Base-by-base conservation (phyloP, 2,888 invertebrate species). In the Pyrocoelia pectoralis region DNA sequence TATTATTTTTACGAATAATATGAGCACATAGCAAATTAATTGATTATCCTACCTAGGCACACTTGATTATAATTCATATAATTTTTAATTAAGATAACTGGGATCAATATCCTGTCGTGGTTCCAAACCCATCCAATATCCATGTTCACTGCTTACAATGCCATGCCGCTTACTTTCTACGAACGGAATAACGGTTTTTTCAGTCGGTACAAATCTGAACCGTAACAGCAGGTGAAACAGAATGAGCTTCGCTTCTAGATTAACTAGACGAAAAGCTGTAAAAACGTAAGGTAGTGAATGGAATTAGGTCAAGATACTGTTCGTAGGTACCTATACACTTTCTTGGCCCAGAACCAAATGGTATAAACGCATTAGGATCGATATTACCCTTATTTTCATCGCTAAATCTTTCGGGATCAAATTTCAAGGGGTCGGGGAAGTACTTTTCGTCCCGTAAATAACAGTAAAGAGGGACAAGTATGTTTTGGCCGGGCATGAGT, bases 391-490 rank as follows among this genome's bases (percentile, higher is more conserved):
- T 85, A 66, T 83, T 84, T 12, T 85, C 84, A 0, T 81, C 80
- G 68, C 82, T 80, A 71, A 87, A 87, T 57, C 87, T 77, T 65
- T 85, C 85, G 0, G 84, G 84, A 43, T 79, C 79, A 68, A 85
- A 85, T 50, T 79, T 77, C 0, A 83, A 73, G 0, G 87, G 87
- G 19, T 87, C 80, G 0, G 84, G 84, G 69, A 84, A 87, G 67
- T 82, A 79, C n/a, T 84, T 77, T 0, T 84, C 81, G 71, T 87
- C 86, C 76, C 82, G 83, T 55, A 87, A 86, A 2, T 87, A 72
- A 0, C 82, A 85, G 55, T 81, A 81, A 3, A 83, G 72, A 0
- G 85, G 83, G 58, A 86, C 78, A 8, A 79, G 80, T 1, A 88
- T 70, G 0, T 80, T 72, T 17, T 83, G 81, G 0, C 84, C 87